Conservation (phyloP, 2,888 invertebrate genomes). For the Willowsia nigromaculata region DNA sequence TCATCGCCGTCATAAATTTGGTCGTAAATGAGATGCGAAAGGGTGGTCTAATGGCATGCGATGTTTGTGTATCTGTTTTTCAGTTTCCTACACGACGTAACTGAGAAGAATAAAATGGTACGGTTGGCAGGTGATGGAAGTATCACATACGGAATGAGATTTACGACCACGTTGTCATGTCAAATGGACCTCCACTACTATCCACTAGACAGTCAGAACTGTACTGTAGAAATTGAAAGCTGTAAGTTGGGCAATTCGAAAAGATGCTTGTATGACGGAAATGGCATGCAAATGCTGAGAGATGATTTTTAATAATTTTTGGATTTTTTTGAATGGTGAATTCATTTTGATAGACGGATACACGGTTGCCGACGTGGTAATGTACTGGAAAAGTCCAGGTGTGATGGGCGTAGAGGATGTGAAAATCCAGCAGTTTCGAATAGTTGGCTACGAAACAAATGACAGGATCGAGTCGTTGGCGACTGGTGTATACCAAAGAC, state of each 20-base stretch:
- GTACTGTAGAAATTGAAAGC: conserved; percentile 84
- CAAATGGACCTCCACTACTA: conserved; percentile 84
- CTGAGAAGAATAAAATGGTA: conserved; percentile 84
- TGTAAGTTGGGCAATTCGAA: conserved; percentile 81
- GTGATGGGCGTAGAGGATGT: conserved; percentile 82
- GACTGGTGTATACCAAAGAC: conserved; percentile 95
- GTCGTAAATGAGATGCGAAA: neutral
- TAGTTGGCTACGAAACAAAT: conserved; percentile 82
- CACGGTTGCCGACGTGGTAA: conserved; percentile 83
- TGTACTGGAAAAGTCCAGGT: conserved; percentile 82
- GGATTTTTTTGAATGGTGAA: neutral
- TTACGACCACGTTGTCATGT: conserved; percentile 84
- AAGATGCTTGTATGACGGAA: too few relatives aligned
- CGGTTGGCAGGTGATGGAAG: conserved; percentile 83
- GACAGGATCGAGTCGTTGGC: conserved; percentile 84
- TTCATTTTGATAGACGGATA: conserved; percentile 84
- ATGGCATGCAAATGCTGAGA: too few relatives aligned
- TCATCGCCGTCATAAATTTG: neutral
- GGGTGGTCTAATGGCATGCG: too few relatives aligned
- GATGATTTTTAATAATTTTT: neutral
- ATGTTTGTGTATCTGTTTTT: neutral
- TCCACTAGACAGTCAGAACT: conserved; percentile 83
- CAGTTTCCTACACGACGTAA: conserved; percentile 83
- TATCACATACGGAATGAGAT: conserved; percentile 84
- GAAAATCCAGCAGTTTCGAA: conserved; percentile 83